phyloP scores from a whole-genome alignment of 2,113 vertebrate species.

The Cryptotis parvus region DNA sequence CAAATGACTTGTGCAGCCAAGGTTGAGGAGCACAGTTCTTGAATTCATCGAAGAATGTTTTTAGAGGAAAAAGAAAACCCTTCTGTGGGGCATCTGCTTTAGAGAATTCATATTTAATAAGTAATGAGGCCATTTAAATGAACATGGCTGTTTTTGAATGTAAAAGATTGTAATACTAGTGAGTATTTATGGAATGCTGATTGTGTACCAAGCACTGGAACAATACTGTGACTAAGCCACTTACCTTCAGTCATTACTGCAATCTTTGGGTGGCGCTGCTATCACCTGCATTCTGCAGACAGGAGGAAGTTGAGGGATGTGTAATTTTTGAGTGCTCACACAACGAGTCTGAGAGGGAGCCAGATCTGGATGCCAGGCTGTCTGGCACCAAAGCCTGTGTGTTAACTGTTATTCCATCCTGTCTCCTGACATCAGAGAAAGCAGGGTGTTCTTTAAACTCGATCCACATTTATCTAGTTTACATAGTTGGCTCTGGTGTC shows the following conservation, averaged over 20 bases:
- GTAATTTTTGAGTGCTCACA: conserved; percentile 9
- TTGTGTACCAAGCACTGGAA: not conserved
- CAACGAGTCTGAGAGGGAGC: conserved; percentile 10
- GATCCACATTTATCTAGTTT: not conserved
- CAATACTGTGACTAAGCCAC: not conserved
- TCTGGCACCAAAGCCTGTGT: conserved; percentile 49
- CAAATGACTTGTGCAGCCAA: not conserved
- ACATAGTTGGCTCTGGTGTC: not conserved
- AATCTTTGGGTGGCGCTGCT: not conserved
- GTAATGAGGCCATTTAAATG: conserved; percentile 1
- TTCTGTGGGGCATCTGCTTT: not conserved
- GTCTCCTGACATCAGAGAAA: not conserved
- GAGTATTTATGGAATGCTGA: conserved; percentile 9
- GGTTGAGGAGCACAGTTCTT: not conserved
- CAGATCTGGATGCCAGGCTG: conserved; percentile 42
- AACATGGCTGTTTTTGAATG: not conserved
- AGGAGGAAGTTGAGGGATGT: not conserved
- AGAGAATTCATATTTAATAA: conserved; percentile 38
- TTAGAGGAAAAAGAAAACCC: not conserved
- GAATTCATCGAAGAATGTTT: not conserved
- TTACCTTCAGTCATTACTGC: not conserved
- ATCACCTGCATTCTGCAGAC: not conserved
- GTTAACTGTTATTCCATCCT: not conserved
- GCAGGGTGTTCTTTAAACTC: not conserved
- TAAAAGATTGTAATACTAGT: not conserved